These are phyloP conservation scores for Oligia fasciuncula DNA, from an alignment of 2,888 invertebrate species.

Conservation along the genomic window DNA sequence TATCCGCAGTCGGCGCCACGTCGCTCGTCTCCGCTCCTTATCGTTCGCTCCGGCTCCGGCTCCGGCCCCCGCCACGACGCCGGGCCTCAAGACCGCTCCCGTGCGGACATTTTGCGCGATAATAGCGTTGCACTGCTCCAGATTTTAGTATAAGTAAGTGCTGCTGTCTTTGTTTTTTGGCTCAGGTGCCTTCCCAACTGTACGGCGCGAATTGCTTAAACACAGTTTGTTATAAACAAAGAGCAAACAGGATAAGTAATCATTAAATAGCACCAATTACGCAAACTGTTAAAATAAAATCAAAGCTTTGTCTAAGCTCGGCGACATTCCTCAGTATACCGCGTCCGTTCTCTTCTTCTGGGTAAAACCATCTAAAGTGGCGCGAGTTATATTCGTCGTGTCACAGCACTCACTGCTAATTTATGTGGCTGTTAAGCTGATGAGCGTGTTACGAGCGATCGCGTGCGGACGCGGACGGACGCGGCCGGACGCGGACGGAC, in stretches of 20 bases:
- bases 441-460: slow-evolving; percentile 31
- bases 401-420: slow-evolving; percentile 17
- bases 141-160: slow-evolving; percentile 55
- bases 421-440: slow-evolving; percentile 30
- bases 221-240: not conserved
- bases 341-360: not conserved
- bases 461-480: not conserved
- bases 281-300: slow-evolving; percentile 16
- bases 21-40: slow-evolving; percentile 6
- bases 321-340: not conserved
- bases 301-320: not conserved
- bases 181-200: not conserved
- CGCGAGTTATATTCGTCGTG: slow-evolving; percentile 24
- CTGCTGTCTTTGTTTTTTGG: slow-evolving; percentile 30
- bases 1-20: slow-evolving; percentile 51
- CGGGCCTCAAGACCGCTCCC: not conserved
- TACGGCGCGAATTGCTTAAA: not conserved
- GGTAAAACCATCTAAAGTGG: slow-evolving; percentile 13
- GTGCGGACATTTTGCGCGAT: slow-evolving; percentile 47
- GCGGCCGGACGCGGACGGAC: not conserved
- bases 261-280: slow-evolving; percentile 20
- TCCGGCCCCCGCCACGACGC: slow-evolving; percentile 9
- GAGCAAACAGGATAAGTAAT: not conserved
- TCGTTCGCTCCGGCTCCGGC: slow-evolving; percentile 13
- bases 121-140: slow-evolving; percentile 58